Percentiles rank a stretch among this genome's conserved stretches.
These are phyloP conservation scores for Abrostola tripartita DNA, from an alignment of 2,888 invertebrate genomes.

Conservation along the genomic window DNA sequence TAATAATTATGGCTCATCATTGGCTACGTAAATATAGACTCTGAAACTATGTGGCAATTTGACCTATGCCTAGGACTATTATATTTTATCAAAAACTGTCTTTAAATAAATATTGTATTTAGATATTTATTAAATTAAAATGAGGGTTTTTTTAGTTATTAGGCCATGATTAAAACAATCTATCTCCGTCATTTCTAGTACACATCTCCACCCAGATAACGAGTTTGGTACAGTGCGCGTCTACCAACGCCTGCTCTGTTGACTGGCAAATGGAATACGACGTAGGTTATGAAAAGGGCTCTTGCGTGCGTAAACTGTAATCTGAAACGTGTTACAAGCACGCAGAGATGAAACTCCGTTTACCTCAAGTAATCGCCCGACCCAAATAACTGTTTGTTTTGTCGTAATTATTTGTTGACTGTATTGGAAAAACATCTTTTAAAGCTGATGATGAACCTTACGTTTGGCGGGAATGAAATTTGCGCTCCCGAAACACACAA, in stretches of 20 bases:
- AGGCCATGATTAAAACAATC: not conserved
- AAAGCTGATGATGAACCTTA: not conserved
- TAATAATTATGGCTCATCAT: no score
- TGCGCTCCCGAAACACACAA: no score
- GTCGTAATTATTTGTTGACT: constrained; percentile 14
- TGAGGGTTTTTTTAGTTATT: no score
- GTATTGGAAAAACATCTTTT: not conserved
- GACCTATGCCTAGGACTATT: no score
- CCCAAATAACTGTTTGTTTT: constrained; percentile 8
- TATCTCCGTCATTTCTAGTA: constrained; percentile 41
- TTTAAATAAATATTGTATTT: no score
- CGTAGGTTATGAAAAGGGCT: constrained; percentile 64
- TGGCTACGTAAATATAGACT: no score
- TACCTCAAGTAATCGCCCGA: constrained; percentile 12
- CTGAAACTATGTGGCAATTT: no score
- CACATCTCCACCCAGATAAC: constrained; percentile 28
- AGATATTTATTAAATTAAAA: no score
- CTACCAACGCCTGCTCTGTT: constrained; percentile 60
- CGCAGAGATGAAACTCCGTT: constrained; percentile 33
- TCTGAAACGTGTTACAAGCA: constrained; percentile 64
- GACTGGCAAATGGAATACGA: constrained; percentile 68
- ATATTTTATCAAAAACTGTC: no score
- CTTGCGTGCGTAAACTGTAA: constrained; percentile 63
- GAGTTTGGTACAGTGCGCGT: constrained; percentile 48
- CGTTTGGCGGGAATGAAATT: no score